Evolutionary conservation across 2,113 vertebrate species (phyloP).

Genomic region (Gopherus flavomarginatus): DNA sequence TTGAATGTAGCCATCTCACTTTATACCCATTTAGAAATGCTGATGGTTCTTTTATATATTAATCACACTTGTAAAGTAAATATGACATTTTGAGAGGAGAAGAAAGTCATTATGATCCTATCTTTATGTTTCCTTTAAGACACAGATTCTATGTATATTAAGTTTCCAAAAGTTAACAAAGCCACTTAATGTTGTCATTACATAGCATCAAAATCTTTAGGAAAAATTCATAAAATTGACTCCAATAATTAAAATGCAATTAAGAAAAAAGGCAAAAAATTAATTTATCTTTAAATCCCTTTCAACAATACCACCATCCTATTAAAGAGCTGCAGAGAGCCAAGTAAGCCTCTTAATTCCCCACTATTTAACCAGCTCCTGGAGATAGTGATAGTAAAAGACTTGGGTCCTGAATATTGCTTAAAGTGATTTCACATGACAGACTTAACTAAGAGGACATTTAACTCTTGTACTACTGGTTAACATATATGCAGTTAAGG

Average conservation of each 20-base stretch:
- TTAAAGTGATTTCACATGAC: conserved; percentile 36
- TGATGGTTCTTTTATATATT: neutral
- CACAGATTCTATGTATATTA: neutral
- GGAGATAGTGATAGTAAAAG: conserved; percentile 24
- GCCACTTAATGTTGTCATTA: neutral
- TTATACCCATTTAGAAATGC: neutral
- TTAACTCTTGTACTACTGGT: neutral
- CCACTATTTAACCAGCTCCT: conserved; percentile 50
- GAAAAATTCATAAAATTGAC: neutral
- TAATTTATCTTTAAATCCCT: conserved; percentile 42
- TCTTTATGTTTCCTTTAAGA: neutral
- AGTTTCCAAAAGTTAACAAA: neutral
- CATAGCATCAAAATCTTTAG: neutral
- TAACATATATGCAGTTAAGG: conserved; percentile 6
- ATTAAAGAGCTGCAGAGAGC: conserved; percentile 15
- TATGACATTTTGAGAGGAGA: neutral
- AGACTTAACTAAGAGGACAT: neutral
- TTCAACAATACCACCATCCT: conserved; percentile 33
- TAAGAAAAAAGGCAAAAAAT: neutral
- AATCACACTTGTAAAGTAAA: neutral
- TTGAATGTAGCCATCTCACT: too few relatives aligned
- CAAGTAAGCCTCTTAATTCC: conserved; percentile 49
- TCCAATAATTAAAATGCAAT: conserved; percentile 44
- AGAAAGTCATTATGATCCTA: neutral
- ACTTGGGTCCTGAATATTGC: neutral